Conservation (phyloP, 2,888 invertebrate species). For the Leptarthrus brevirostris region DNA sequence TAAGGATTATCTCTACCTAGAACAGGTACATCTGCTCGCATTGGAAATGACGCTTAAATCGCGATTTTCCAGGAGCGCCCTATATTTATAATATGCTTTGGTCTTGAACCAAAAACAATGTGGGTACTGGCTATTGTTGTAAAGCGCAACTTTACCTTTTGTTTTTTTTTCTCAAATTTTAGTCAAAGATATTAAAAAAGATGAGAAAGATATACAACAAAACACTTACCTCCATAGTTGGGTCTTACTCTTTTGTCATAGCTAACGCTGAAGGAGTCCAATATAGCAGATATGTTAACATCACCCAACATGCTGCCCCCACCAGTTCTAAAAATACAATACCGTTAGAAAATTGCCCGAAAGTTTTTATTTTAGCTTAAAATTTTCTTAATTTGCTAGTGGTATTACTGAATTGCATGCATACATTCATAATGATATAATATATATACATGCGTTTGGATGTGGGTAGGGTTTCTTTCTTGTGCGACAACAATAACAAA, state of each 20-base stretch:
- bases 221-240: conserved; percentile 93
- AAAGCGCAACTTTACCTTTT: neutral
- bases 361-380: neutral
- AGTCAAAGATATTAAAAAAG: conserved; percentile 1
- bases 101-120: conserved; percentile 1
- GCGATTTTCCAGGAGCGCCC: too few relatives aligned
- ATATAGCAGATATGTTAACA: conserved; percentile 94
- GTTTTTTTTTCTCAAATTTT: too few relatives aligned
- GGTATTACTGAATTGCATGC: neutral
- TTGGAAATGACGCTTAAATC: neutral
- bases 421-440: too few relatives aligned
- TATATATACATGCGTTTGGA: too few relatives aligned
- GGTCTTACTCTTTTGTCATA: conserved; percentile 99
- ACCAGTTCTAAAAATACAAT: conserved; percentile 62
- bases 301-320: conserved; percentile 85
- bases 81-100: too few relatives aligned
- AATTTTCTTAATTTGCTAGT: conserved; percentile 23
- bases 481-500: conserved; percentile 9
- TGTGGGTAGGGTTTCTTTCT: too few relatives aligned
- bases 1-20: too few relatives aligned
- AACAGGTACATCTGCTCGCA: neutral
- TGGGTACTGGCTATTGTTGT: neutral
- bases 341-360: neutral
- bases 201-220: conserved; percentile 2
- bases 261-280: conserved; percentile 95